A percentile compares a stretch with the other conserved stretches of the same genome.
Evolutionary conservation across 2,797 vertebrate genomes (phyloP).

Genomic region (Zenarchopterus dispar): DNA sequence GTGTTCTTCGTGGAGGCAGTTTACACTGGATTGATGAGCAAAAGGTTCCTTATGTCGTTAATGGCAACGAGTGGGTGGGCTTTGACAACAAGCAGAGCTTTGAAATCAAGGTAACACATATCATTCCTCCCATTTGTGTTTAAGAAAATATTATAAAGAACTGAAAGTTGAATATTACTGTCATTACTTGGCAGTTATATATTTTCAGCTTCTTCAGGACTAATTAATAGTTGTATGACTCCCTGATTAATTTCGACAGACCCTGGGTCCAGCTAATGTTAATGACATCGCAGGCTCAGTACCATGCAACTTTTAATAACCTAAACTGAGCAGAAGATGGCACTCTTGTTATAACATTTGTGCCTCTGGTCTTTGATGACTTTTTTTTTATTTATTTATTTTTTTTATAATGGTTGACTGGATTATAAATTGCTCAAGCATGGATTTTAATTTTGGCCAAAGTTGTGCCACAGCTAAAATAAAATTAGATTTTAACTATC

Average conservation of each 20-base stretch:
- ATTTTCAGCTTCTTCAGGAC: too few species aligned
- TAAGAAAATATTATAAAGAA: not conserved
- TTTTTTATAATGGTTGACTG: too few species aligned
- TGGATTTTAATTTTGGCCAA: too few species aligned
- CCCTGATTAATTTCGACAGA: not conserved
- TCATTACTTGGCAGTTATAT: not conserved
- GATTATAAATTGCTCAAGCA: not conserved
- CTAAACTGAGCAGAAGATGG: conserved; percentile 27
- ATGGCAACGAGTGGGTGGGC: conserved; percentile 83
- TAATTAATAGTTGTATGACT: not conserved
- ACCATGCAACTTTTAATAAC: not conserved
- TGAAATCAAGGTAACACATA: conserved; percentile 80
- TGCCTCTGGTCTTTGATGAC: not conserved
- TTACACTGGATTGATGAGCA: conserved; percentile 80
- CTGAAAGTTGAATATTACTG: not conserved
- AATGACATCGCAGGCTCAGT: not conserved
- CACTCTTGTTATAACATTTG: conserved; percentile 4
- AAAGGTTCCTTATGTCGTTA: conserved; percentile 83
- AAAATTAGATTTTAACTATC: too few species aligned
- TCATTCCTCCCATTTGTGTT: not conserved
- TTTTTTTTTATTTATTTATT: not conserved
- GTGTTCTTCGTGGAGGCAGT: conserved; percentile 69
- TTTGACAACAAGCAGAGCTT: conserved; percentile 85
- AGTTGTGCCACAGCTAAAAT: too few species aligned
- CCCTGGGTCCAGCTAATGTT: not conserved